phyloP scores from a whole-genome alignment of 2,888 invertebrate genomes.

The Timema cristinae region DNA sequence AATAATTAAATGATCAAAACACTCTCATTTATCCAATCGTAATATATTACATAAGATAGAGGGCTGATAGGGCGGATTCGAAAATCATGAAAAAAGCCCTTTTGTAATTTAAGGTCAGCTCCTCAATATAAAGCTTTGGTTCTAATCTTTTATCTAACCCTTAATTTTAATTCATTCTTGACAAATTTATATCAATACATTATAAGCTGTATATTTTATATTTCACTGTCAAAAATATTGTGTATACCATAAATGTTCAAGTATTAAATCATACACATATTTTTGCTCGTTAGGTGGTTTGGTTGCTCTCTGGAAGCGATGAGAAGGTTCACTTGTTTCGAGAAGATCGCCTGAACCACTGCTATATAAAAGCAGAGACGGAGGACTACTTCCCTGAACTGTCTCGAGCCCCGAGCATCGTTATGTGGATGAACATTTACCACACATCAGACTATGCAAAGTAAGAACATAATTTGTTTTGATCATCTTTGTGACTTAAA shows the following conservation, averaged over 20 bases:
- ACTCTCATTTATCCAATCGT: too few species aligned
- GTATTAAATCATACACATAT: not conserved
- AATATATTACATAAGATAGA: too few species aligned
- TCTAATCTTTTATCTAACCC: too few species aligned
- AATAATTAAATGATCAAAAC: too few species aligned
- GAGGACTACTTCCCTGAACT: conserved; percentile 60
- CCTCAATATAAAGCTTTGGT: too few species aligned
- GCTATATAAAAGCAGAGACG: conserved; percentile 53
- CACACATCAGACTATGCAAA: conserved; percentile 47
- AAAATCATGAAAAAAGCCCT: too few species aligned
- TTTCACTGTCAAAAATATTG: not conserved
- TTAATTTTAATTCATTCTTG: not conserved
- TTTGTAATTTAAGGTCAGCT: too few species aligned
- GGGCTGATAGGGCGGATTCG: too few species aligned
- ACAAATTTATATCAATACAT: not conserved
- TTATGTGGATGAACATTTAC: conserved; percentile 53
- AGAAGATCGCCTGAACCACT: conserved; percentile 54
- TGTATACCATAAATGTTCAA: not conserved
- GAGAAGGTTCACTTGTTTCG: conserved; percentile 59
- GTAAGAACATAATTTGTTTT: conserved; percentile 38
- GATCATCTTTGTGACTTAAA: too few species aligned
- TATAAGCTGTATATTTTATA: conserved; percentile 15
- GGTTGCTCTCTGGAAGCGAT: conserved; percentile 63
- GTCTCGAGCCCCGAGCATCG: conserved; percentile 50
- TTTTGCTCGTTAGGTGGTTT: conserved; percentile 49